Evolutionary conservation across 2,113 vertebrate species (phyloP), one percentile per base, ranked within the genome.

Genomic region (Rhea pennata): DNA sequence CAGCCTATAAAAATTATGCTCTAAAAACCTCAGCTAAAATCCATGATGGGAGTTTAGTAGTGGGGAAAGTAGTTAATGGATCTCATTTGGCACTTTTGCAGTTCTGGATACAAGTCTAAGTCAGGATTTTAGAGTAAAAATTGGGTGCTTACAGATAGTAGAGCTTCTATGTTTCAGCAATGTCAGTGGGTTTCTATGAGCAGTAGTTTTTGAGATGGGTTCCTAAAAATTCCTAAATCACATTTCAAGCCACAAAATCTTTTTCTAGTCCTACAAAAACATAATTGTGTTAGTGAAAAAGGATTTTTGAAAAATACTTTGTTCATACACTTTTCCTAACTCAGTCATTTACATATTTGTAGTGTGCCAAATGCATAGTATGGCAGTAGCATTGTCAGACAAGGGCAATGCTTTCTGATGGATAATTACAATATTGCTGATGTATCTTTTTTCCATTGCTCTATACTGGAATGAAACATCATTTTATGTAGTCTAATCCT

Each of bases 391-490:
- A 44, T 2, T 65, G 40, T 36, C 67, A 90, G 29, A 78, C 61
- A 95, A 92, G 31, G 73, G 48, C 31, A 82, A 11, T 69, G 33
- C 17, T 84, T 93, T 75, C 73, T 92, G 53, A 69, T 67, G 67
- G 36, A 90, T 67, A 66, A 92, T 84, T 70, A 72, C 40, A 84
- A 66, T 79, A 74, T 5, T 92, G 80, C 61, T 88, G 58, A 91
- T 50, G 6, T 21, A 76, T 31, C 20, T 48, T 69, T 88, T 67
- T 84, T 48, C 65, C 33, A 54, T 79, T 90, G 7, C 12, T 72
- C 22, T 94, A 5, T 36, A 65, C 7, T 53, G 58, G 20, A 94
- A 88, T 48, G 31, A 90, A 92, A 66, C 5, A 77, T 56, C 9
- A 42, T 81, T 81, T 84, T 59, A 59, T 70, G 19, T 15, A 64